phyloP scores from a whole-genome alignment of 1,140 invertebrate species.

The Zophobas morio region DNA sequence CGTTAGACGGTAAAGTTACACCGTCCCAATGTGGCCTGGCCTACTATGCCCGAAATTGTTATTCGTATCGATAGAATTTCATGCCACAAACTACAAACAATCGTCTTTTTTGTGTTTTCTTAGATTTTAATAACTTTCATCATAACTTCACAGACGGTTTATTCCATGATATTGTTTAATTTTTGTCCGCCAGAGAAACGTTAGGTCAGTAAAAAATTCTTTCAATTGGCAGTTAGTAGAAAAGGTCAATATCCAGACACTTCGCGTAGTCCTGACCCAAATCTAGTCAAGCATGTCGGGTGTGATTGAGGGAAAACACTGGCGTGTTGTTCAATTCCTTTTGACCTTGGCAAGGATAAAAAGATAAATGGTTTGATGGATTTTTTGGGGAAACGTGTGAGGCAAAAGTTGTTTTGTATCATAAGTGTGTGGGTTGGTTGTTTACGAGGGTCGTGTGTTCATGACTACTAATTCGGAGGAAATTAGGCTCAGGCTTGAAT shows the following conservation, averaged over 20 bases:
- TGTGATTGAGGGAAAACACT: slow-evolving; percentile 30
- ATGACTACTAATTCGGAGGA: slow-evolving; percentile 27
- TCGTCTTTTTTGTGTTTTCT: slow-evolving; percentile 5
- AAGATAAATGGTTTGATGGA: slow-evolving; percentile 4
- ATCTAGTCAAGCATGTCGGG: slow-evolving; percentile 43
- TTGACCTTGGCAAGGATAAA: slow-evolving; percentile 34
- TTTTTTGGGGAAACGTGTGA: slow-evolving; percentile 15
- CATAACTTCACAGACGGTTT: slow-evolving; percentile 21
- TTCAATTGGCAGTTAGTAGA: slow-evolving; percentile 25
- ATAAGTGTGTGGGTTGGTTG: not conserved
- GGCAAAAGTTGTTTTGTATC: slow-evolving; percentile 20
- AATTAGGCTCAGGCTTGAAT: not conserved
- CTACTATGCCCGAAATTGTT: too few species aligned
- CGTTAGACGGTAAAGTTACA: too few species aligned
- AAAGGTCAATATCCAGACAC: slow-evolving; percentile 48
- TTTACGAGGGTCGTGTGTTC: slow-evolving; percentile 20
- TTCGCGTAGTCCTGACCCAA: slow-evolving; percentile 43
- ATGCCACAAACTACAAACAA: not conserved
- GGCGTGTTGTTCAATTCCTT: slow-evolving; percentile 14
- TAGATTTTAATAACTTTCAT: slow-evolving; percentile 14
- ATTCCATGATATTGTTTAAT: slow-evolving; percentile 21
- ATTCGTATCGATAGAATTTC: not conserved
- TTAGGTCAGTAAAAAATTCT: slow-evolving; percentile 21
- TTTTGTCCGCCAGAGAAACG: slow-evolving; percentile 17
- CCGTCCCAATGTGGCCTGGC: too few species aligned